A percentile compares a stretch with the other conserved stretches of the same genome.
Conservation (phyloP, 2,888 invertebrate genomes). For the Watsonalla binaria region DNA sequence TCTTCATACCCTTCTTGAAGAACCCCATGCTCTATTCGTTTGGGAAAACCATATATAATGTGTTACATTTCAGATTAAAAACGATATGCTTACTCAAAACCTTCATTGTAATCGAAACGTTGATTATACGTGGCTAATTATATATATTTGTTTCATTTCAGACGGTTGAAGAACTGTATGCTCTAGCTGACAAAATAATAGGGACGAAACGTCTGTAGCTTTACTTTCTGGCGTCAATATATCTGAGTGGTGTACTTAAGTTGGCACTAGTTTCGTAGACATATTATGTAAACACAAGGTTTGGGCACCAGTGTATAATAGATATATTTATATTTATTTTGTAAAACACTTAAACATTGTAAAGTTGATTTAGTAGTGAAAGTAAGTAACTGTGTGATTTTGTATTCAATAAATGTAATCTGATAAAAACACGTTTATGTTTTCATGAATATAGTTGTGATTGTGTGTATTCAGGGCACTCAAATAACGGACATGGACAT, state of each 20-base stretch:
- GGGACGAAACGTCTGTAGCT: constrained; percentile 63
- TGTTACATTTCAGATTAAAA: too few species aligned
- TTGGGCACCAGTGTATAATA: not conserved
- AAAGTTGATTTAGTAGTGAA: constrained; percentile 36
- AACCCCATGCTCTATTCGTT: too few species aligned
- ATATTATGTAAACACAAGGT: not conserved
- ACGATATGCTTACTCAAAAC: too few species aligned
- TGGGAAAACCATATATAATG: too few species aligned
- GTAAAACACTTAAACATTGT: constrained; percentile 30
- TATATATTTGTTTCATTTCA: constrained; percentile 51
- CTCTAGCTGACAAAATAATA: constrained; percentile 82
- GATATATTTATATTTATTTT: constrained; percentile 2
- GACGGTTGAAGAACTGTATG: constrained; percentile 84
- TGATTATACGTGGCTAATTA: not conserved
- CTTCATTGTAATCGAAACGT: too few species aligned
- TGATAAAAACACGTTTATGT: not conserved
- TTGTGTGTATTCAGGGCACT: not conserved
- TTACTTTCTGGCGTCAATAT: constrained; percentile 22
- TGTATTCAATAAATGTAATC: constrained; percentile 39
- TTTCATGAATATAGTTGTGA: not conserved
- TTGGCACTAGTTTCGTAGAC: not conserved
- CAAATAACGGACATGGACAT: not conserved
- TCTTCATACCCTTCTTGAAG: too few species aligned
- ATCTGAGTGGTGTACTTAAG: not conserved
- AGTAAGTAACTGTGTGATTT: constrained; percentile 42